Percentiles rank a stretch among this genome's conserved stretches.
Conservation (phyloP, 1,140 invertebrate genomes). For the Drosophila pseudoobscura region DNA sequence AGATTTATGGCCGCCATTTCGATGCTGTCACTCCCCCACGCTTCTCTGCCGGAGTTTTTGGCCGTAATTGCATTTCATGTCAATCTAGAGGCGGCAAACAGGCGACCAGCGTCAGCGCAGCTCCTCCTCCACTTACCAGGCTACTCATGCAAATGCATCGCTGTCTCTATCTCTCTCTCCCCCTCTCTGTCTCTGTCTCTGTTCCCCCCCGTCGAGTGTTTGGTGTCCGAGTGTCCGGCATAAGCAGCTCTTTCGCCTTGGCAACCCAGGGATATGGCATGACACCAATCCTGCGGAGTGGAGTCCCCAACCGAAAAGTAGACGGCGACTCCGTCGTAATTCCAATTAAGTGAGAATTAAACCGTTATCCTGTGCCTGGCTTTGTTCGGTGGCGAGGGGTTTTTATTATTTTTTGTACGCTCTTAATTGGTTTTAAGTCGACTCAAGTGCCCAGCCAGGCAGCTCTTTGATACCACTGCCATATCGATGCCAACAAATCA, state of each 20-base stretch:
- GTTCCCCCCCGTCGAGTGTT: conserved; percentile 9
- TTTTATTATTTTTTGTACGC: conserved; percentile 1
- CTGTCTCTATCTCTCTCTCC: conserved; percentile 1
- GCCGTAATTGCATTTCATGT: conserved; percentile 79
- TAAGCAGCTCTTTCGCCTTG: conserved; percentile 46
- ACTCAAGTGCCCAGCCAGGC: neutral
- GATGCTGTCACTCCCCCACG: conserved; percentile 24
- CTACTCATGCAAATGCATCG: conserved; percentile 59
- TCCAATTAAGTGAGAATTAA: conserved; percentile 80
- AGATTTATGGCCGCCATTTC: conserved; percentile 78
- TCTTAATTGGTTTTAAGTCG: conserved; percentile 69
- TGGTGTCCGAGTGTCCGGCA: conserved; percentile 45
- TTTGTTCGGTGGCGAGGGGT: conserved; percentile 20
- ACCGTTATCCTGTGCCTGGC: conserved; percentile 52
- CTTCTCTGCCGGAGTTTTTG: conserved; percentile 30
- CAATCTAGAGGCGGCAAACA: conserved; percentile 55
- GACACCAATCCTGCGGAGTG: conserved; percentile 30
- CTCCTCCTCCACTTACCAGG: conserved; percentile 30
- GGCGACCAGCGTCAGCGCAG: neutral
- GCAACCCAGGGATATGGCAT: conserved; percentile 32
- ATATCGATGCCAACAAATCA: conserved; percentile 13
- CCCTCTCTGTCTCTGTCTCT: conserved; percentile 2
- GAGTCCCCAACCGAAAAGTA: conserved; percentile 28
- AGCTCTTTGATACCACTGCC: neutral
- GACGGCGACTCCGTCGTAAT: conserved; percentile 60